A percentile compares a stretch with the other conserved stretches of the same genome.
Conservation (phyloP, 2,797 vertebrate species). For the Oryzias sinensis region DNA sequence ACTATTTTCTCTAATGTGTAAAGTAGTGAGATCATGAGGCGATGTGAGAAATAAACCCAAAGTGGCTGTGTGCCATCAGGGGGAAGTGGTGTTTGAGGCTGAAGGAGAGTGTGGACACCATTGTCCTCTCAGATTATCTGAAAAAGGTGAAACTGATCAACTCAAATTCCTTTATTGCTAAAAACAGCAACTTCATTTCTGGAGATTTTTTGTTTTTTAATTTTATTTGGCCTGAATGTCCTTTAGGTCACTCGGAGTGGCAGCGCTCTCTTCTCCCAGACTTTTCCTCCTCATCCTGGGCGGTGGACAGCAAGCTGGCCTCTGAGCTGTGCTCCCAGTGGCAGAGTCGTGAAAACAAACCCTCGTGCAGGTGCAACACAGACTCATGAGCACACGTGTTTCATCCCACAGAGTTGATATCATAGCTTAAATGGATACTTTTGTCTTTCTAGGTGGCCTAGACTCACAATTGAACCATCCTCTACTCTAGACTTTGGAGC, state of each 20-base stretch:
- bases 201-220: background rate
- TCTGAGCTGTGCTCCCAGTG: constrained; percentile 86
- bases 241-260: constrained; percentile 85
- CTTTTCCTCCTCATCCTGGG: constrained; percentile 79
- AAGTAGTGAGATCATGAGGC: background rate
- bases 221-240: constrained; percentile 5
- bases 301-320: constrained; percentile 85
- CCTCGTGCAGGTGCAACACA: constrained; percentile 80
- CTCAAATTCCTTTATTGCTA: background rate
- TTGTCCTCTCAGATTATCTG: constrained; percentile 86
- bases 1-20: background rate
- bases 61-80: constrained; percentile 69
- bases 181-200: background rate
- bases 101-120: constrained; percentile 85
- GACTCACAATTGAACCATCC: constrained; percentile 80
- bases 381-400: background rate
- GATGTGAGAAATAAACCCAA: background rate
- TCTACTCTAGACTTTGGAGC: constrained; percentile 86
- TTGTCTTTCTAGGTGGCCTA: constrained; percentile 78
- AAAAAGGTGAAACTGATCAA: constrained; percentile 78
- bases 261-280: constrained; percentile 86
- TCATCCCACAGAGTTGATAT: background rate
- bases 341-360: constrained; percentile 82
- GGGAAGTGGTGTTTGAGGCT: constrained; percentile 81
- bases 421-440: background rate